Conservation (phyloP, 2,797 vertebrate genomes). For the Knipowitschia caucasica region DNA sequence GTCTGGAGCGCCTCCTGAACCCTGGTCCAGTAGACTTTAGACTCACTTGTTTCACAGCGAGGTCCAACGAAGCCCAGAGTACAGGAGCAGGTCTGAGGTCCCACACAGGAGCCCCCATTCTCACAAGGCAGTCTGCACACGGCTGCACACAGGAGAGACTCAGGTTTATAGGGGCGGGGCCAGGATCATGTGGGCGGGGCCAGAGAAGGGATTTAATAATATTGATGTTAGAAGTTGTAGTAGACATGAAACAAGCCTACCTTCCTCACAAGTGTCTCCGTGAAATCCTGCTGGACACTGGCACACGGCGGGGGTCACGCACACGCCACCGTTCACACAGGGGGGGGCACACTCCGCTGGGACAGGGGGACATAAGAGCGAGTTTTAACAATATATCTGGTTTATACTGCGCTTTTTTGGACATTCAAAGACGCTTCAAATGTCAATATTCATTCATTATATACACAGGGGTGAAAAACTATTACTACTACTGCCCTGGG, state of each 20-base stretch:
- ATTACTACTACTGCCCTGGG: too few species aligned
- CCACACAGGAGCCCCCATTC: conserved; percentile 76
- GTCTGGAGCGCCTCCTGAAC: too few species aligned
- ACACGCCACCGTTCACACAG: conserved; percentile 54
- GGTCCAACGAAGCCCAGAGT: conserved; percentile 80
- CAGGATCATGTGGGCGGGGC: too few species aligned
- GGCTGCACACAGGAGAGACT: conserved; percentile 44
- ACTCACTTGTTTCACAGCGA: conserved; percentile 77
- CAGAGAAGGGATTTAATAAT: too few species aligned
- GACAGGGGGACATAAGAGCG: background rate
- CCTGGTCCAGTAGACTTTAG: too few species aligned
- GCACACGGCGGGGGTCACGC: conserved; percentile 54
- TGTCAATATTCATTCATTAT: too few species aligned
- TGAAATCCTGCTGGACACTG: conserved; percentile 63
- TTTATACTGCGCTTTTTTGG: too few species aligned
- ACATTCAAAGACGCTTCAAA: too few species aligned
- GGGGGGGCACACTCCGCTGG: conserved; percentile 62
- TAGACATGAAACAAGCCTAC: conserved; percentile 18
- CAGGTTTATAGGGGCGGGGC: too few species aligned
- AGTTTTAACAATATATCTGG: too few species aligned
- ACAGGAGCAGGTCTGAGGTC: conserved; percentile 79
- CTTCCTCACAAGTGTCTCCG: conserved; percentile 66
- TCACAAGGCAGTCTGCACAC: conserved; percentile 74
- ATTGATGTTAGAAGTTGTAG: background rate
- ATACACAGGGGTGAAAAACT: too few species aligned